Evolutionary conservation across 2,797 vertebrate species (phyloP).

Genomic region (Megaceryle alcyon): DNA sequence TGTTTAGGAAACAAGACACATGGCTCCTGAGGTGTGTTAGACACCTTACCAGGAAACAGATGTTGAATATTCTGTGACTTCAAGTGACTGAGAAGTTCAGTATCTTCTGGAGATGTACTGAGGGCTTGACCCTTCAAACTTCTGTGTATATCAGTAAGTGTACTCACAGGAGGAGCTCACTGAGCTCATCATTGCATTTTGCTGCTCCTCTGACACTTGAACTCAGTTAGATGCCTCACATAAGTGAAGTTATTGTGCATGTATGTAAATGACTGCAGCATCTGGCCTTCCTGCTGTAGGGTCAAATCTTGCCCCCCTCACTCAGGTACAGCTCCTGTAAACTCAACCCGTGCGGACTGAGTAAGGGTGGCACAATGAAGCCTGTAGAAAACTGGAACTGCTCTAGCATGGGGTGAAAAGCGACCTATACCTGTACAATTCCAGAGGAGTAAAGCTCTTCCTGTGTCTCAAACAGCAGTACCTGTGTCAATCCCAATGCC

Average conservation of each 20-base stretch:
- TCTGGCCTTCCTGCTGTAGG: background rate
- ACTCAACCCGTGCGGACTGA: constrained; percentile 27
- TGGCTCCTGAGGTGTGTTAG: constrained; percentile 20
- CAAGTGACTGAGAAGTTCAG: constrained; percentile 49
- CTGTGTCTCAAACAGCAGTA: background rate
- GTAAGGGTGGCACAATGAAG: constrained; percentile 26
- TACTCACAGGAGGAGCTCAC: background rate
- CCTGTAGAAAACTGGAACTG: constrained; percentile 36
- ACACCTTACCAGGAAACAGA: background rate
- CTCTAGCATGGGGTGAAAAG: constrained; percentile 16
- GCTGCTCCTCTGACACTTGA: constrained; percentile 55
- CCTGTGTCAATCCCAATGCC: background rate
- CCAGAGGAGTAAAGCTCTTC: constrained; percentile 28
- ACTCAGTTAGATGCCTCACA: background rate
- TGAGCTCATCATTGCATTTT: background rate
- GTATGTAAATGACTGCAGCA: background rate
- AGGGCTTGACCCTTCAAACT: background rate
- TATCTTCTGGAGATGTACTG: background rate
- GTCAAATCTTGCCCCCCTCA: constrained; percentile 40
- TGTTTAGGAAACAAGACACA: background rate
- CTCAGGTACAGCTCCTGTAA: constrained; percentile 52
- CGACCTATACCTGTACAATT: background rate
- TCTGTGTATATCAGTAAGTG: fast-evolving
- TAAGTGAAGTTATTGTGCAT: background rate
- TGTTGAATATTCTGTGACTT: background rate